phyloP scores from a whole-genome alignment of 2,888 invertebrate species.

The Oxyteleia sp. region DNA sequence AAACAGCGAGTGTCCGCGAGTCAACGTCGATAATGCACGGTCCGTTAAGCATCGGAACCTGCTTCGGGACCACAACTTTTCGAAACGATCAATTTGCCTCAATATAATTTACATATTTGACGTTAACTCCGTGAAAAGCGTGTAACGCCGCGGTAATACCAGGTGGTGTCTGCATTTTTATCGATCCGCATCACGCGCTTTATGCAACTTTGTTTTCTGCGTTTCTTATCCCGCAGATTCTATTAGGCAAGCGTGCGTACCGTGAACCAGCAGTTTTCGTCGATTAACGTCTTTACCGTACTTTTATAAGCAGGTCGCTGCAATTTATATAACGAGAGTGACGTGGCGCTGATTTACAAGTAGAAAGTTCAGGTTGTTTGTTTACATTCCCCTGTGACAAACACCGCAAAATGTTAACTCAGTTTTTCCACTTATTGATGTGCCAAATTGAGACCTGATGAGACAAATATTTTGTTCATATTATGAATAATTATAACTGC shows the following conservation, averaged over 20 bases:
- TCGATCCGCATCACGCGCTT: slow-evolving; percentile 17
- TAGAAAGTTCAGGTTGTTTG: slow-evolving; percentile 35
- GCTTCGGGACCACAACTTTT: slow-evolving; percentile 31
- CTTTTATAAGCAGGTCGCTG: slow-evolving; percentile 31
- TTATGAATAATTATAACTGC: too few relatives aligned
- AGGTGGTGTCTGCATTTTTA: slow-evolving; percentile 11
- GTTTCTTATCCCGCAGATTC: slow-evolving; percentile 20
- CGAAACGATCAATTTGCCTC: slow-evolving; percentile 40
- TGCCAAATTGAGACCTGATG: too few relatives aligned
- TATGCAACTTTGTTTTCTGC: slow-evolving; percentile 19
- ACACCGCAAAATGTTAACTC: too few relatives aligned
- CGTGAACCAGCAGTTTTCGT: slow-evolving; percentile 57
- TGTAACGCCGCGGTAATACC: slow-evolving; percentile 12
- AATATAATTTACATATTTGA: slow-evolving; percentile 50
- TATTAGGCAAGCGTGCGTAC: slow-evolving; percentile 14
- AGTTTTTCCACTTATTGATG: too few relatives aligned
- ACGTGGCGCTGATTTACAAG: slow-evolving; percentile 47
- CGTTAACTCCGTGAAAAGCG: slow-evolving; percentile 21
- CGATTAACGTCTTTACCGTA: slow-evolving; percentile 46
- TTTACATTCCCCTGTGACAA: too few relatives aligned
- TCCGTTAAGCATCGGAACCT: slow-evolving; percentile 16
- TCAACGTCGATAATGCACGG: slow-evolving; percentile 24
- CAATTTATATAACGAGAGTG: slow-evolving; percentile 38
- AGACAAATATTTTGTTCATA: too few relatives aligned
- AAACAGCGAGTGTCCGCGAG: neutral